phyloP scores from a whole-genome alignment of 2,797 vertebrate genomes.

The Fratercula arctica region DNA sequence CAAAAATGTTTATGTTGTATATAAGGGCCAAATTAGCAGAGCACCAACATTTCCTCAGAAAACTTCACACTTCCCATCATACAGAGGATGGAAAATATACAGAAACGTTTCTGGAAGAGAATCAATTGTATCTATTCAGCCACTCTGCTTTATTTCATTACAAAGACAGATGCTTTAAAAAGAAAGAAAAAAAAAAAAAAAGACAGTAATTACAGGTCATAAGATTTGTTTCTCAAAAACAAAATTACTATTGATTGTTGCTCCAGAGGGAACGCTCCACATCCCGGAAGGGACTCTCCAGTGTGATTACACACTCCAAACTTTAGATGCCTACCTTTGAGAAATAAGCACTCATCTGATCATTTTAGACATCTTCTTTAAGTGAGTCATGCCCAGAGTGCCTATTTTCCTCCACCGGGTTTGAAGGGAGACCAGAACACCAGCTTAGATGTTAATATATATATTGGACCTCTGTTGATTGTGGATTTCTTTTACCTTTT shows the following conservation, averaged over 20 bases:
- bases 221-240: background rate
- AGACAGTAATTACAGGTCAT: background rate
- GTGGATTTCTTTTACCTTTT: background rate
- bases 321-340: background rate
- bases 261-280: background rate
- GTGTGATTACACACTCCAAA: background rate
- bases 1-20: constrained; percentile 8
- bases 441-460: background rate
- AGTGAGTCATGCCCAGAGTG: background rate
- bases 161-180: background rate
- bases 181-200: background rate
- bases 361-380: background rate
- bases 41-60: background rate
- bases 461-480: background rate
- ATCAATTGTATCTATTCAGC: background rate
- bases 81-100: background rate
- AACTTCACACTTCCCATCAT: background rate
- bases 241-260: background rate
- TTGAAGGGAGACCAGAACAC: background rate
- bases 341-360: background rate
- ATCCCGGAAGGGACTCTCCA: background rate
- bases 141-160: background rate
- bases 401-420: background rate
- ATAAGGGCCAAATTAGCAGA: constrained; percentile 43
- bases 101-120: constrained; percentile 14